These are phyloP conservation scores for Danaus melanippus DNA, from an alignment of 1,140 invertebrate species.

Conservation along the genomic window DNA sequence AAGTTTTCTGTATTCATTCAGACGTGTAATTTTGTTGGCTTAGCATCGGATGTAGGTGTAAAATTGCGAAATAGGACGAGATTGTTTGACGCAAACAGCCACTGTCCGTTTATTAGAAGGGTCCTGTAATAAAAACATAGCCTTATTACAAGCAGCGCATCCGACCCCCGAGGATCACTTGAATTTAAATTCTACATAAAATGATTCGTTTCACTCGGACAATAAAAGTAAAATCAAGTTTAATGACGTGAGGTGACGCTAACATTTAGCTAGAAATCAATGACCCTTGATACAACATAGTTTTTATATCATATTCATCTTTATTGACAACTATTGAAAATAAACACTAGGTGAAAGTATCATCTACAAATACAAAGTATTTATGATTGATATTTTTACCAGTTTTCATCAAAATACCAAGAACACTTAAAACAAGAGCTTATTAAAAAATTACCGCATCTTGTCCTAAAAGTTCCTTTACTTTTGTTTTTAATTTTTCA, in stretches of 20 bases:
- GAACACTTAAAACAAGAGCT: no score
- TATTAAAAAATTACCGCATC: no score
- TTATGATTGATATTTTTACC: no score
- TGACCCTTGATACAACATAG: no score
- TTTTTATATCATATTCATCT: no score
- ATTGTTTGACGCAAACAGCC: conserved; percentile 62
- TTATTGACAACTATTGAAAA: no score
- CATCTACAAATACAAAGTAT: no score
- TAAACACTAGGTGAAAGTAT: no score
- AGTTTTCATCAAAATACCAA: no score
- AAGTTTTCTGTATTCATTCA: conserved; percentile 38
- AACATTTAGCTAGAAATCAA: no score
- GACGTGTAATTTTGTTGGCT: conserved; percentile 40
- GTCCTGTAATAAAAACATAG: conserved; percentile 64
- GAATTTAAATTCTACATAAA: conserved; percentile 62
- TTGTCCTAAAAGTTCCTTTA: no score
- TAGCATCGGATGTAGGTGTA: conserved; percentile 51
- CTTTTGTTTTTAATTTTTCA: conserved; percentile 18
- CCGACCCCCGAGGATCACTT: conserved; percentile 32
- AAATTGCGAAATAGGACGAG: conserved; percentile 57
- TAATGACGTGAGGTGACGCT: conserved; percentile 27
- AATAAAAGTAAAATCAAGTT: conserved; percentile 46
- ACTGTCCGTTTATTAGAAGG: conserved; percentile 64
- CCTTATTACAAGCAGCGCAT: conserved; percentile 53
- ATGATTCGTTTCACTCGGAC: conserved; percentile 55